These are phyloP conservation scores for Cairina moschata DNA, from an alignment of 2,113 vertebrate genomes.

Conservation along the genomic window DNA sequence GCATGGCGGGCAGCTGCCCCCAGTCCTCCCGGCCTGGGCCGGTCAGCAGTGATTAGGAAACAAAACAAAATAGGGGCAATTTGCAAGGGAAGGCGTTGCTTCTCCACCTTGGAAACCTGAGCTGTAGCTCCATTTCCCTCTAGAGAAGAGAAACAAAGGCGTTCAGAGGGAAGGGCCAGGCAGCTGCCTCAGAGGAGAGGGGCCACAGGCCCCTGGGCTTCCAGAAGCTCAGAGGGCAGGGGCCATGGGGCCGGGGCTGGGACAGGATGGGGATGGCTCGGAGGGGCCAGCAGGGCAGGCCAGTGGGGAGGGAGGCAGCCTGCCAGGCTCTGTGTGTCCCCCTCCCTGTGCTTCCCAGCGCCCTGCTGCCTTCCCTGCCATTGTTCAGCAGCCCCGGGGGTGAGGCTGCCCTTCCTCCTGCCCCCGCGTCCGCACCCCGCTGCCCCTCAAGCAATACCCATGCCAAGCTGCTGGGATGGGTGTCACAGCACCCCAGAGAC, in stretches of 20 bases:
- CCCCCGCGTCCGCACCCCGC: not conserved
- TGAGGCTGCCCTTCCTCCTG: not conserved
- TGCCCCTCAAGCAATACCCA: not conserved
- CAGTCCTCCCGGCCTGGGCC: fast-evolving
- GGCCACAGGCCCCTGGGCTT: not conserved
- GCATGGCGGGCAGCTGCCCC: not conserved
- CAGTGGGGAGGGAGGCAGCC: not conserved
- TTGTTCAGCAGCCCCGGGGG: not conserved
- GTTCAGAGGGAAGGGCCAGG: not conserved
- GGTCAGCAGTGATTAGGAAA: not conserved
- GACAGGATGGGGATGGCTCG: fast-evolving
- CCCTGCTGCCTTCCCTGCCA: not conserved
- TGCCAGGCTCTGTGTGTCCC: not conserved
- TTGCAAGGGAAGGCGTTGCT: not conserved
- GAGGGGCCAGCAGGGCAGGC: not conserved
- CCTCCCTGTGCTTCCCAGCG: not conserved
- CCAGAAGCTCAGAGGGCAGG: not conserved
- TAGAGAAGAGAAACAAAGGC: not conserved
- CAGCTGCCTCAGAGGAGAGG: fast-evolving
- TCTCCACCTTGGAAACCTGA: slow-evolving; percentile 4
- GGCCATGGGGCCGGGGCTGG: not conserved
- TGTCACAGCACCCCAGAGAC: not conserved
- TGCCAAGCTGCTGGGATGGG: not conserved
- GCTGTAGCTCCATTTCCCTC: not conserved
- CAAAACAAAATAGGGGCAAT: not conserved